Evolutionary conservation across 2,113 vertebrate genomes (phyloP), one percentile per base, ranked within the genome.

Genomic region (Calidris pygmaea): DNA sequence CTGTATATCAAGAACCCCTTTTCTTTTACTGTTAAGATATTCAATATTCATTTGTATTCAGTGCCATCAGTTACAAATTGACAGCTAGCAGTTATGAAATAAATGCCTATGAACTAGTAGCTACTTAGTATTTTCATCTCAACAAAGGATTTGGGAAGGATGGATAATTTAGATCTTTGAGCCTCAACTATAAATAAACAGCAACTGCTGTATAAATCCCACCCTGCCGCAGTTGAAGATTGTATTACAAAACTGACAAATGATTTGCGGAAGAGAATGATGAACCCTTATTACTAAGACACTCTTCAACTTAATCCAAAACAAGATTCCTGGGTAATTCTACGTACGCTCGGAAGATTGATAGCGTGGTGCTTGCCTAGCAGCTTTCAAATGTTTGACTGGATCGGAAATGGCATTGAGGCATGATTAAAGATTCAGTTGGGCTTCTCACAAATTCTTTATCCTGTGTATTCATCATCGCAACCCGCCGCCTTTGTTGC

Each of bases 241-340:
- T 43, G 94, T 86, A 79, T 97, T 90, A 79, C 95, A 95, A 95
- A 94, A 76, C 95, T 97, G 97, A 98, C 97, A 97, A 98, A 97
- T 95, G 97, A 94, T 96, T 97, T 97, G 96, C 87, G 16, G 96
- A 97, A 93, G 95, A 96, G 96, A 98, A 97, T 73, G 97, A 98
- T 97, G 98, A 95, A 93, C 96, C 88, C 97, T 97, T 97, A 97
- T 98, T 97, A 97, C 95, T 71, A 84, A 96, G 93, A 97, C 94
- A 93, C 97, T 97, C 97, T 98, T 97, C 94, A 96, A 96, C 96
- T 97, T 97, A 97, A 98, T 97, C 98, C 96, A 96, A 95, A 98
- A 97, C 96, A 97, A 97, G 97, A 98, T 97, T 97, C 96, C 95
- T 29, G 94, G 97, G 96, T 95, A 95, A 97, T 97, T 97, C 96